phyloP scores from a whole-genome alignment of 2,113 vertebrate genomes.

The Pluvianellus socialis region DNA sequence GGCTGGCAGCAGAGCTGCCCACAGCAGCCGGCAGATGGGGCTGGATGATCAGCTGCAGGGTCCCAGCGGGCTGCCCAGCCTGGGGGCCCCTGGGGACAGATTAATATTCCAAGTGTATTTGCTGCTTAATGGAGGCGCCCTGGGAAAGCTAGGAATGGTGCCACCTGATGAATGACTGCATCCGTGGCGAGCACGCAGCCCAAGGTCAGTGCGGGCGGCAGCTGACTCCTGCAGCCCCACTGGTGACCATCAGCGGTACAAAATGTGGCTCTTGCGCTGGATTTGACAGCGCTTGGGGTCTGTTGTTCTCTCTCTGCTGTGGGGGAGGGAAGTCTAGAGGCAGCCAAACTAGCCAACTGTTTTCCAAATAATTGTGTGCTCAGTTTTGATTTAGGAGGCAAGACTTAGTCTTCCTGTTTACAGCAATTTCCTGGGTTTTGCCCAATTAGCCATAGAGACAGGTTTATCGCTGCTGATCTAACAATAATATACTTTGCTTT shows the following conservation, averaged over 20 bases:
- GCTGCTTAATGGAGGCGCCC: not conserved
- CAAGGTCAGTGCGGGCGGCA: not conserved
- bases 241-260: not conserved
- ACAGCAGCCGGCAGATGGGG: conserved; percentile 12
- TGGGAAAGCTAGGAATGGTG: not conserved
- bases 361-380: conserved; percentile 48
- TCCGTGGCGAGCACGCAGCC: not conserved
- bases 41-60: not conserved
- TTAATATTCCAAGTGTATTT: not conserved
- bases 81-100: not conserved
- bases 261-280: not conserved
- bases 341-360: conserved; percentile 34
- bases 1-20: not conserved
- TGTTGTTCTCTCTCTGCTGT: not conserved
- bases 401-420: conserved; percentile 64
- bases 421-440: conserved; percentile 60
- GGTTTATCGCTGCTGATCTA: conserved; percentile 65
- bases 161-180: not conserved
- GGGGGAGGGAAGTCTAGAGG: conserved; percentile 6
- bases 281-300: not conserved
- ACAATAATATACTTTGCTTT: conserved; percentile 57
- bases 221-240: not conserved
- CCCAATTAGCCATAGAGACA: conserved; percentile 57
- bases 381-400: conserved; percentile 50
- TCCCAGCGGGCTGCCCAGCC: not conserved